These are phyloP conservation scores for Caenorhabditis sp. DNA, from an alignment of 2,888 invertebrate species.

Conservation along the genomic window DNA sequence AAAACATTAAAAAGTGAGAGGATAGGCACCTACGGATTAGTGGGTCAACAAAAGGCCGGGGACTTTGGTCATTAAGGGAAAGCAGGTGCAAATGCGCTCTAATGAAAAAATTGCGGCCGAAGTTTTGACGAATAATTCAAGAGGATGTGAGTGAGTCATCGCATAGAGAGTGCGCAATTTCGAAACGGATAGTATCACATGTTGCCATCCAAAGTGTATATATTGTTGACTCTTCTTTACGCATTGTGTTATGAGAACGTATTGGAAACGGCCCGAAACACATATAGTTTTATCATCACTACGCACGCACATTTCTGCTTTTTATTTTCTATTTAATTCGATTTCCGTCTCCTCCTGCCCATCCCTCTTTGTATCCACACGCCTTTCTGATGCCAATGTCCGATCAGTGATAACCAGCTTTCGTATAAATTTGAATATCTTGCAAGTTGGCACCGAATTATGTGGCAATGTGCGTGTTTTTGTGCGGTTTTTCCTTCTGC, in stretches of 20 bases:
- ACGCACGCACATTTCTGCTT: neutral
- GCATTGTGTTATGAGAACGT: slow-evolving; percentile 1
- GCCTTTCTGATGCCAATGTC: neutral
- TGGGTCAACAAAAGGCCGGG: slow-evolving; percentile 5
- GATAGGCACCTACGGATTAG: slow-evolving; percentile 28
- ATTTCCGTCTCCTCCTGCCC: neutral
- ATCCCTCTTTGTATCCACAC: neutral
- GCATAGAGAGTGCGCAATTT: no score
- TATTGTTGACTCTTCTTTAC: neutral
- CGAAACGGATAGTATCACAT: no score
- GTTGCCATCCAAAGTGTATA: no score
- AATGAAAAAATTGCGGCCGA: no score
- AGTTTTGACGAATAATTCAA: no score
- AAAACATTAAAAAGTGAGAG: neutral
- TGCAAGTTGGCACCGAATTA: no score
- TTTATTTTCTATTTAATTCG: neutral
- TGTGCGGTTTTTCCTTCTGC: neutral
- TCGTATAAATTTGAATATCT: neutral
- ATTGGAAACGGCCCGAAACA: neutral
- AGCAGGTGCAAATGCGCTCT: neutral
- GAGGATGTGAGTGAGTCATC: no score
- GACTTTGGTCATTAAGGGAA: neutral
- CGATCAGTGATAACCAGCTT: neutral
- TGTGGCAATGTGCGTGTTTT: neutral
- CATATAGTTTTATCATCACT: neutral